phyloP scores from a whole-genome alignment of 2,113 vertebrate species.

The Brachionichthys hirsutus region DNA sequence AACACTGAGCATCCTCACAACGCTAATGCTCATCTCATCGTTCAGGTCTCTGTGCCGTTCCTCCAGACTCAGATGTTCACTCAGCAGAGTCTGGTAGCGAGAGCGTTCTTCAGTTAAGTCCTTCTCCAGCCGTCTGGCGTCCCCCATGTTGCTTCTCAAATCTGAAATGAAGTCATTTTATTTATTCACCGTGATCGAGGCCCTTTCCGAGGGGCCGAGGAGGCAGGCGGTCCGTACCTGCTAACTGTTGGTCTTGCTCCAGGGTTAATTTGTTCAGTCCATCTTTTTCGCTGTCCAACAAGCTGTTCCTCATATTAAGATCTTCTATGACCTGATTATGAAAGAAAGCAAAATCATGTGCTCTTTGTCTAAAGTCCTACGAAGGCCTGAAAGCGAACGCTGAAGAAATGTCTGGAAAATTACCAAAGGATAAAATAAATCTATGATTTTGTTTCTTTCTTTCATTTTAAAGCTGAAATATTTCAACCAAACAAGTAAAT shows the following conservation, averaged over 20 bases:
- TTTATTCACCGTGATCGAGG: not conserved
- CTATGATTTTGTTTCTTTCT: not conserved
- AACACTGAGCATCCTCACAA: slow-evolving; percentile 69
- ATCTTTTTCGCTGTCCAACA: slow-evolving; percentile 87
- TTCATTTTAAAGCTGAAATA: not conserved
- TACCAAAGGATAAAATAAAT: not conserved
- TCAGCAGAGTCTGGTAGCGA: slow-evolving; percentile 91
- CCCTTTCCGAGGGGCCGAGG: not conserved
- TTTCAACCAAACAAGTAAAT: too few species aligned
- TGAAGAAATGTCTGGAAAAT: not conserved
- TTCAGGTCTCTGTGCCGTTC: slow-evolving; percentile 87
- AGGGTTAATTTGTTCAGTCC: slow-evolving; percentile 82
- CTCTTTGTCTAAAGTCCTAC: not conserved
- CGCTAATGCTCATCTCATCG: slow-evolving; percentile 83
- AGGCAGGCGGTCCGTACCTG: slow-evolving; percentile 73
- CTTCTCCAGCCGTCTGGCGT: slow-evolving; percentile 84
- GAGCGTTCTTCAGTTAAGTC: slow-evolving; percentile 87
- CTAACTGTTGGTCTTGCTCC: slow-evolving; percentile 83
- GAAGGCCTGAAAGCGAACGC: not conserved
- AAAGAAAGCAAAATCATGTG: not conserved
- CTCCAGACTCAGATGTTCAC: slow-evolving; percentile 90
- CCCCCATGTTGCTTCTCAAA: slow-evolving; percentile 77
- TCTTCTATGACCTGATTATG: slow-evolving; percentile 82
- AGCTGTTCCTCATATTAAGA: slow-evolving; percentile 86
- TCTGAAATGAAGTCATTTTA: slow-evolving; percentile 69